phyloP scores from a whole-genome alignment of 2,888 invertebrate genomes.

The Clistopyga incitator region DNA sequence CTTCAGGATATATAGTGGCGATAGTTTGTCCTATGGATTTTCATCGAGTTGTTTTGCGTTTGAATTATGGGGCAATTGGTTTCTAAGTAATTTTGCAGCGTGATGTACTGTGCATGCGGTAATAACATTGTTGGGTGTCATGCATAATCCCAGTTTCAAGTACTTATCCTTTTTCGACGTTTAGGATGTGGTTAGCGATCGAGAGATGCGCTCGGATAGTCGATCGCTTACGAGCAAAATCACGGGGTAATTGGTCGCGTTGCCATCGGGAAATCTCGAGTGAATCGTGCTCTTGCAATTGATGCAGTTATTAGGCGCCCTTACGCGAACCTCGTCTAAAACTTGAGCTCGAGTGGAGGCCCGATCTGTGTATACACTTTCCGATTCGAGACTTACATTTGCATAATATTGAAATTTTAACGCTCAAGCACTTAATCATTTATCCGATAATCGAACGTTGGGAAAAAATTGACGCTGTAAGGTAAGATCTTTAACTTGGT shows the following conservation, averaged over 20 bases:
- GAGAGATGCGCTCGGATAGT: slow-evolving; percentile 38
- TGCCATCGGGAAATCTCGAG: slow-evolving; percentile 33
- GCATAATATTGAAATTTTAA: neutral
- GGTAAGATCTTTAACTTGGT: too few relatives aligned
- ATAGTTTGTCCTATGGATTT: too few relatives aligned
- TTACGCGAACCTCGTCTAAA: slow-evolving; percentile 27
- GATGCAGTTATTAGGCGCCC: slow-evolving; percentile 60
- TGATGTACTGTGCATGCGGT: slow-evolving; percentile 19
- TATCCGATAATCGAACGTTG: slow-evolving; percentile 6
- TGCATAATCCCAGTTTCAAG: neutral
- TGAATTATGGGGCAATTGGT: slow-evolving; percentile 42
- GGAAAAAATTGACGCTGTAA: too few relatives aligned
- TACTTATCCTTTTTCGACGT: slow-evolving; percentile 10
- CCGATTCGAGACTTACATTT: neutral
- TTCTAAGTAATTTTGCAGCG: slow-evolving; percentile 9
- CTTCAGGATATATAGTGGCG: too few relatives aligned
- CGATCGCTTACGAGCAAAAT: slow-evolving; percentile 38
- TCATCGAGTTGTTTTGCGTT: neutral
- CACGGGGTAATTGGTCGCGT: slow-evolving; percentile 31
- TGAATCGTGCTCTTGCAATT: slow-evolving; percentile 65
- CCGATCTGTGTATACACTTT: slow-evolving; percentile 1
- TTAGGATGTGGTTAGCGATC: slow-evolving; percentile 17
- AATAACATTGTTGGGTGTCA: slow-evolving; percentile 34
- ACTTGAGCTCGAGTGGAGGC: neutral
- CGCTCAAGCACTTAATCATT: neutral